Base-by-base conservation (phyloP, 2,888 invertebrate genomes). In the Athalia circularis region DNA sequence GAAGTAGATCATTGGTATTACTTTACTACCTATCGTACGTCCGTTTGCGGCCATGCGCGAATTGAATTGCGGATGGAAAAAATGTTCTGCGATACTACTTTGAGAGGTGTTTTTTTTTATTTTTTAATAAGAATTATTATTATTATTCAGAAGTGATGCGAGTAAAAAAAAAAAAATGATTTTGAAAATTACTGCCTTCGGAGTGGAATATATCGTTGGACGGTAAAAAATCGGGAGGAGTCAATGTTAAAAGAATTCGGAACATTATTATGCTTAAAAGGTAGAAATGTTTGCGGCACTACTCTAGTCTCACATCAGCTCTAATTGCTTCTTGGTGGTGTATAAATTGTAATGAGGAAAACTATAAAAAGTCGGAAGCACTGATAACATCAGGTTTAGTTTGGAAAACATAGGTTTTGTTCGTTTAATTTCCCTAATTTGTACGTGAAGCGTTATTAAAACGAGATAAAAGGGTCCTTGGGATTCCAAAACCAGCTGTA, bases 371-470 rank as follows among this genome's bases (percentile, higher is more conserved):
- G 8, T 47, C 57, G 59, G 43, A 59, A 59, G 11, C 5, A n/a
- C 59, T 47, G 72, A 72, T 70, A 59, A 47, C 59, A 72, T 72
- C 72, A n/a, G 47, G 59, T 59, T 59, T 57, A 59, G 47, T 59
- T 57, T 59, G 0, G 13, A 13, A 57, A 72, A 72, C 59, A 72
- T 72, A 59, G 59, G 72, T 72, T 72, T 45, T 47, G 13, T 59
- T 72, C 72, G 43, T 72, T 72, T 72, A 72, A 72, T 72, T 72
- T 72, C 13, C 47, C 72, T 59, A 59, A 47, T 72, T 72, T 72
- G 59, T 47, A 72, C 57, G 72, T 72, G 59, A 72, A 72, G 57
- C 72, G 47, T 72, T 59, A 59, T 72, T 72, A 72, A n/a, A 29
- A 29, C 29, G 2, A 15, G 59, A 72, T 45, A 59, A 59, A 72